These are phyloP conservation scores for Erythrolamprus reginae DNA, from an alignment of 2,113 vertebrate genomes.

Conservation along the genomic window DNA sequence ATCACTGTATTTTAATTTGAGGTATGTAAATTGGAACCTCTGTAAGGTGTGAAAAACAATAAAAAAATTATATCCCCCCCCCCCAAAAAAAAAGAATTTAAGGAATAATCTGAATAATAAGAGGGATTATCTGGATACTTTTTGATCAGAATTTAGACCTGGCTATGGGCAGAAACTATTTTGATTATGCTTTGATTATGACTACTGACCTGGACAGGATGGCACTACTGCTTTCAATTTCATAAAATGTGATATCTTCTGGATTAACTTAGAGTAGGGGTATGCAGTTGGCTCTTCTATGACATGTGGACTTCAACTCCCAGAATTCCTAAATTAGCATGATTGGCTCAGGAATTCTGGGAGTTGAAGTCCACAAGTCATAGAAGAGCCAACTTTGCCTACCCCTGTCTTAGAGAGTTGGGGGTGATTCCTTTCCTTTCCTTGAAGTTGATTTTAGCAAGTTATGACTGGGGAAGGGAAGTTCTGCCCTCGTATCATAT, in stretches of 20 bases:
- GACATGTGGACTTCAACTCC: too few relatives aligned
- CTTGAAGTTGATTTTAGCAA: background rate
- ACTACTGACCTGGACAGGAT: background rate
- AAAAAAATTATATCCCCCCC: too few relatives aligned
- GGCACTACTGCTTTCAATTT: background rate
- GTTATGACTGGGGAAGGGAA: background rate
- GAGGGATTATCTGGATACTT: background rate
- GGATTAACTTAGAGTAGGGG: background rate
- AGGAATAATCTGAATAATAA: background rate
- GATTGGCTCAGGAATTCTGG: too few relatives aligned
- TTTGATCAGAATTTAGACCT: background rate
- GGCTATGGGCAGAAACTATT: background rate
- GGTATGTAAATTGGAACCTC: too few relatives aligned
- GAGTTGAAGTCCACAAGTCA: too few relatives aligned
- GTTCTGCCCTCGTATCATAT: background rate
- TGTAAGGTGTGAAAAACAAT: too few relatives aligned
- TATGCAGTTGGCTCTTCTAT: too few relatives aligned
- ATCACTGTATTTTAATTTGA: too few relatives aligned
- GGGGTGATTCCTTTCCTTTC: background rate
- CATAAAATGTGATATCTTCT: background rate
- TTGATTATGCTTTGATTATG: background rate
- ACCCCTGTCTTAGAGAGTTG: too few relatives aligned
- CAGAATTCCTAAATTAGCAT: too few relatives aligned
- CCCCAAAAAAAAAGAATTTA: too few relatives aligned
- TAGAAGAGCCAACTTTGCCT: too few relatives aligned